Conservation (phyloP, 2,888 invertebrate genomes). For the Tenthredo mesomela region DNA sequence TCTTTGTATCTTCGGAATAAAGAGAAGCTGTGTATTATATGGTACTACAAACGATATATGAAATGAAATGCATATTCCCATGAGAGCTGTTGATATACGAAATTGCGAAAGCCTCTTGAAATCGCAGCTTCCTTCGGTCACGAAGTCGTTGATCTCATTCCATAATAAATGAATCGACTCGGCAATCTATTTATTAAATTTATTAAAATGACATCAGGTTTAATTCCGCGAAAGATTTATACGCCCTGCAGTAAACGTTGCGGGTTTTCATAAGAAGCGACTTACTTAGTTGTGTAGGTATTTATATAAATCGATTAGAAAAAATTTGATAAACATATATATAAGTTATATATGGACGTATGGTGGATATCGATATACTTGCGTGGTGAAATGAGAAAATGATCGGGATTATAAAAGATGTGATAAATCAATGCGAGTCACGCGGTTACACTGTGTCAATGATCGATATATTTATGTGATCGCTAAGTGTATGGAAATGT, state of each 20-base stretch:
- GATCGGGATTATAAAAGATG: conserved; percentile 2
- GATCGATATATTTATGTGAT: conserved; percentile 47
- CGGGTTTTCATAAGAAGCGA: neutral
- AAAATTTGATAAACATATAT: neutral
- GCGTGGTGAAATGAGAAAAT: neutral
- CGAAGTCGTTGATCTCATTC: conserved; percentile 58
- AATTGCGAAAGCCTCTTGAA: conserved; percentile 53
- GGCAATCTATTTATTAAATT: conserved; percentile 39
- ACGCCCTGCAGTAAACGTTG: neutral
- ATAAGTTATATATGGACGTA: neutral
- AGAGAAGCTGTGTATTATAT: neutral
- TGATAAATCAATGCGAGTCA: conserved; percentile 22
- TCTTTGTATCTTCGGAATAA: neutral
- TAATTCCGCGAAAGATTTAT: neutral
- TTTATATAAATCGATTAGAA: neutral
- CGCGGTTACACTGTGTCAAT: conserved; percentile 29
- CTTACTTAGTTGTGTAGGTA: neutral
- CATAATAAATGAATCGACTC: conserved; percentile 51
- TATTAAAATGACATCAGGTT: conserved; percentile 29
- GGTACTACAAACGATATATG: neutral
- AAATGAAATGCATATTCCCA: conserved; percentile 37
- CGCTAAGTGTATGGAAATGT: conserved; percentile 53
- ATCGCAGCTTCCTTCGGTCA: conserved; percentile 53
- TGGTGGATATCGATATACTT: neutral
- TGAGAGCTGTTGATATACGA: conserved; percentile 8